A percentile compares a stretch with the other conserved stretches of the same genome.
Evolutionary conservation across 1,140 invertebrate species (phyloP).

Genomic region (Hirudo medicinalis): DNA sequence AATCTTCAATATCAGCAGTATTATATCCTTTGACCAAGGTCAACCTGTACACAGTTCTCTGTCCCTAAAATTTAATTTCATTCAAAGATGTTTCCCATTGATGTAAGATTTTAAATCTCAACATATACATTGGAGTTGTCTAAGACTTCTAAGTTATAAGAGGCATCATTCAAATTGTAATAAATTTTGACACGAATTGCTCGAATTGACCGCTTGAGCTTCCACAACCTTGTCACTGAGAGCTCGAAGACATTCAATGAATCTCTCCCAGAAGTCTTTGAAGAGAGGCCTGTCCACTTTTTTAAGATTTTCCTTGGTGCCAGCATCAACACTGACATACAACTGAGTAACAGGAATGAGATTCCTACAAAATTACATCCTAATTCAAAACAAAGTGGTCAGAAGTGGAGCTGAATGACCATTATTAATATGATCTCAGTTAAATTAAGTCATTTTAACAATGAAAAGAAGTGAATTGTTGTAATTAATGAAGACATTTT

Average conservation of each 20-base stretch:
- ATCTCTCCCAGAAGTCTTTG: constrained; percentile 52
- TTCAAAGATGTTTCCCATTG: neutral
- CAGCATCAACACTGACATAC: constrained; percentile 54
- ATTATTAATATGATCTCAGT: too few relatives aligned
- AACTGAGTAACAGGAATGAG: constrained; percentile 51
- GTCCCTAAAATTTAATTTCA: constrained; percentile 36
- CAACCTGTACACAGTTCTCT: constrained; percentile 53
- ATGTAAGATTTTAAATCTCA: neutral
- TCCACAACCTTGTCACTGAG: constrained; percentile 42
- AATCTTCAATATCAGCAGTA: constrained; percentile 50
- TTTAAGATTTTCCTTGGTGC: constrained; percentile 52
- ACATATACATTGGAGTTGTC: neutral
- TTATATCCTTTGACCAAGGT: constrained; percentile 54
- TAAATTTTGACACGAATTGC: neutral
- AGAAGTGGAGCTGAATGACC: neutral
- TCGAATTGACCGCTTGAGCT: neutral
- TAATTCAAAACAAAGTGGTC: constrained; percentile 5
- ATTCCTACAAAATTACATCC: constrained; percentile 31
- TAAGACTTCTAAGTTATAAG: neutral
- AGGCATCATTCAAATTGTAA: neutral
- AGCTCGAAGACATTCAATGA: constrained; percentile 47
- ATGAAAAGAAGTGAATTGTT: too few relatives aligned
- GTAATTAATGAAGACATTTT: too few relatives aligned
- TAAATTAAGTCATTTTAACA: too few relatives aligned
- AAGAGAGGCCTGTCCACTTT: constrained; percentile 54